Conservation (phyloP, 2,113 vertebrate genomes). For the Dicerorhinus sumatrensis region DNA sequence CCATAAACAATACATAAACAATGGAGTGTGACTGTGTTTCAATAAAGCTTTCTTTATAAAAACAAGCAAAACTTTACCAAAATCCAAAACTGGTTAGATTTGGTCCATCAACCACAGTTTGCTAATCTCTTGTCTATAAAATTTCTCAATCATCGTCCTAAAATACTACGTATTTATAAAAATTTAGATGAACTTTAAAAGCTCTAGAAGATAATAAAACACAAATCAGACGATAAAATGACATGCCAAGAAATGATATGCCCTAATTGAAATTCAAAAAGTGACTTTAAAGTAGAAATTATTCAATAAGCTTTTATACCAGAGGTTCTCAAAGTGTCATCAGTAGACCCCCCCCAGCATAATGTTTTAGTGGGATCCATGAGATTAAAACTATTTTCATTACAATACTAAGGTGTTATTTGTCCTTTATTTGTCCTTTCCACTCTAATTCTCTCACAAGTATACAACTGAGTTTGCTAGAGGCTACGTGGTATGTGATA, state of each 20-base stretch:
- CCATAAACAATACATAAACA: neutral
- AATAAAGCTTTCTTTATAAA: neutral
- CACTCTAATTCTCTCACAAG: neutral
- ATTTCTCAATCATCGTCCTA: neutral
- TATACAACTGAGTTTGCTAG: neutral
- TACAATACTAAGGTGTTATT: neutral
- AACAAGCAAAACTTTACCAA: neutral
- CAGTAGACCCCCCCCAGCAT: neutral
- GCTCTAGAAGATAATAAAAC: neutral
- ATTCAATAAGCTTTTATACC: neutral
- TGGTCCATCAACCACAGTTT: neutral
- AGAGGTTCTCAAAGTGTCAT: neutral
- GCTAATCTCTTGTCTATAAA: neutral
- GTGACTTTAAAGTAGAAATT: slow-evolving; percentile 16
- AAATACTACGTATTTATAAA: slow-evolving; percentile 23
- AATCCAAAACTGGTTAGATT: neutral
- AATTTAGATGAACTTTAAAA: slow-evolving; percentile 34
- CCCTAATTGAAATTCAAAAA: slow-evolving; percentile 6
- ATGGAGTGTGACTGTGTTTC: neutral
- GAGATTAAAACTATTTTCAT: slow-evolving; percentile 37
- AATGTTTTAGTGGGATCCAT: neutral
- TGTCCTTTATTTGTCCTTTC: neutral
- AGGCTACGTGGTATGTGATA: neutral
- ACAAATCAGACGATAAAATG: slow-evolving; percentile 24
- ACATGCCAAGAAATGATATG: slow-evolving; percentile 27